Base-by-base conservation (phyloP, 2,113 vertebrate genomes). In the Pteruthius melanotis region DNA sequence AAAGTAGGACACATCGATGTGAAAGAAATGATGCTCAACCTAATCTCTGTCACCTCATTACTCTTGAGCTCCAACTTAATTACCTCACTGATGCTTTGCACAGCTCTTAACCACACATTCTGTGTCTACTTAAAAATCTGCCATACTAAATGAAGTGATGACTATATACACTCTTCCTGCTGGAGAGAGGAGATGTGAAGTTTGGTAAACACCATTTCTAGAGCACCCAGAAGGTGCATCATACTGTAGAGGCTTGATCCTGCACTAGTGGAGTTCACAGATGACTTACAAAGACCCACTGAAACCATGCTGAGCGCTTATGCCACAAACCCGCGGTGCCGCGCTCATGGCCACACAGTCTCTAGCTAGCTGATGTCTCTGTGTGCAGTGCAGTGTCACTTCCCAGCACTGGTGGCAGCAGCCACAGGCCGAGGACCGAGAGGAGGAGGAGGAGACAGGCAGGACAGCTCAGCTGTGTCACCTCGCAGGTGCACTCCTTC, bases 11-110 rank as follows among this genome's bases (percentile, higher is more conserved):
- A 95, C 61, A 94, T 33, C 1, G 0, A 84, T 1, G 20, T 79
- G 83, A 95, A 96, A 96, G 87, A 93, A 96, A 94, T 71, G 81
- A 95, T 94, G 89, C 83, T 94, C 94, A 93, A 14, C 65, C 57
- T 60, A 68, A 82, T 91, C 89, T 87, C 87, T 96, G 94, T 95
- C 91, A 93, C 94, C 74, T 95, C 94, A 95, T 95, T 93, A 96
- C 57, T 95, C 96, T 96, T 95, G 77, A 91, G 69, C 77, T 94
- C 70, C 65, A 91, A 64, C 61, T 91, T 95, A 96, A 95, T 95
- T 95, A 94, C 82, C 71, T 96, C 85, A 61, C 83, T 77, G 88
- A 94, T 87, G 91, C 95, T 89, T 97, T 95, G 77, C 81, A 84
- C 87, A 89, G 72, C 65, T 94, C 57, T 91, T 94, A 87, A 83